phyloP scores from a whole-genome alignment of 35 echinoderm and acorn worm species.

The Ptychodera flava region DNA sequence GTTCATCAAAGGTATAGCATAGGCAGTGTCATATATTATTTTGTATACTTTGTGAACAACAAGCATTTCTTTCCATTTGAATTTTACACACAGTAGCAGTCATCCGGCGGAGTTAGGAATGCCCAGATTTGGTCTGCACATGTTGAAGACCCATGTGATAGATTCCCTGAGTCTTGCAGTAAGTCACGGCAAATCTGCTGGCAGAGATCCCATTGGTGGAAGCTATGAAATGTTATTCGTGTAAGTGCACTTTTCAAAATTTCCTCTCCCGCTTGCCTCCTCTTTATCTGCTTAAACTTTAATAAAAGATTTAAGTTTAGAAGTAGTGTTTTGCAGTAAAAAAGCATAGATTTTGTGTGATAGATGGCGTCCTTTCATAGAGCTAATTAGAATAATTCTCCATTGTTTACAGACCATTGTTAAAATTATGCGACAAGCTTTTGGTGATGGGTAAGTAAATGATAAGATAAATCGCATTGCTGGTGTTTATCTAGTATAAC shows the following conservation, averaged over 20 bases:
- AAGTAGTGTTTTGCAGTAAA: no score
- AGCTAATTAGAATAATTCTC: no score
- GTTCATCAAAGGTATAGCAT: no score
- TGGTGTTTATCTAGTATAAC: no score
- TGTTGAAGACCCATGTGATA: slow-evolving; percentile 87
- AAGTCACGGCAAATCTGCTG: slow-evolving; percentile 58
- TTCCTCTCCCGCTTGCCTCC: not conserved
- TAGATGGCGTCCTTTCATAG: no score
- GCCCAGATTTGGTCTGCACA: slow-evolving; percentile 31
- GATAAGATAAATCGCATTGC: no score
- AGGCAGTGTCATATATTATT: no score
- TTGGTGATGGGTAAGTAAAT: slow-evolving; percentile 84
- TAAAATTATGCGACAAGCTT: slow-evolving; percentile 76
- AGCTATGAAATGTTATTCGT: slow-evolving; percentile 81
- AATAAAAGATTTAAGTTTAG: no score
- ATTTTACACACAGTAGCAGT: slow-evolving; percentile 4
- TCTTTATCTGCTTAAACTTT: no score
- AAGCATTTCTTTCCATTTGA: no score
- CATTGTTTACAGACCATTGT: slow-evolving; percentile 58
- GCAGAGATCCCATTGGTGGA: slow-evolving; percentile 87
- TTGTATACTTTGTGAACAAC: no score
- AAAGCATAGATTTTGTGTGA: no score
- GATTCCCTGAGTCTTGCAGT: slow-evolving; percentile 63
- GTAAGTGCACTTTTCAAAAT: slow-evolving; percentile 40
- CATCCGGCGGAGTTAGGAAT: not conserved